Evolutionary conservation across 2,888 invertebrate species (phyloP).

Genomic region (Bombyx huttoni): DNA sequence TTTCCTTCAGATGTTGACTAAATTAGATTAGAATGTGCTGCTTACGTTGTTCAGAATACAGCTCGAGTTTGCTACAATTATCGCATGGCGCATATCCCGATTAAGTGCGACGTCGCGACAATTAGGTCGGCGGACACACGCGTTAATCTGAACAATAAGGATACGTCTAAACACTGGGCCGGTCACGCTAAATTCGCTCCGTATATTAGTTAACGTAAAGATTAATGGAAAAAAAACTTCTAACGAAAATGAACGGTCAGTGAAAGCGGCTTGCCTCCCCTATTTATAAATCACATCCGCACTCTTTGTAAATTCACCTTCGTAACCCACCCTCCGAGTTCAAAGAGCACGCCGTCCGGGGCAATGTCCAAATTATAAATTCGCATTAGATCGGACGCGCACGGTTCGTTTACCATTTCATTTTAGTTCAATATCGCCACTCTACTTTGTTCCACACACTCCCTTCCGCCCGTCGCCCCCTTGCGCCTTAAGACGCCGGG

Average conservation of each 20-base stretch:
- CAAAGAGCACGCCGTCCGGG: conserved; percentile 61
- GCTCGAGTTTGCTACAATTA: conserved; percentile 63
- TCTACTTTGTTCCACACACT: conserved; percentile 73
- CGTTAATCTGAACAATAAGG: conserved; percentile 68
- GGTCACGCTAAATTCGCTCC: conserved; percentile 46
- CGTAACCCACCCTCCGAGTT: conserved; percentile 50
- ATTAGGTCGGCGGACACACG: conserved; percentile 70
- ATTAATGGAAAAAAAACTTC: conserved; percentile 44
- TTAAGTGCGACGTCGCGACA: conserved; percentile 62
- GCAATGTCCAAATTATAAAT: conserved; percentile 73
- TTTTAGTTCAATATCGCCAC: conserved; percentile 72
- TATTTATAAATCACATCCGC: conserved; percentile 62
- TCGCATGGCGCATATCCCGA: conserved; percentile 69
- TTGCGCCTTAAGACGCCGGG: conserved; percentile 69
- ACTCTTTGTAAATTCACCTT: conserved; percentile 61
- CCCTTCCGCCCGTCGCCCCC: conserved; percentile 39
- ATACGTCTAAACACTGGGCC: conserved; percentile 61
- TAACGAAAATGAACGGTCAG: conserved; percentile 42
- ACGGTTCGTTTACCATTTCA: conserved; percentile 73
- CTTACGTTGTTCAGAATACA: conserved; percentile 9
- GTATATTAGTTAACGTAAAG: conserved; percentile 38
- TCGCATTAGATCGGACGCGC: conserved; percentile 73
- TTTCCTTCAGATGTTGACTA: conserved; percentile 9
- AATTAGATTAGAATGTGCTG: conserved; percentile 12
- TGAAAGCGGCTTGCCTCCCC: conserved; percentile 33